Conservation (phyloP, 1,140 invertebrate species). For the Orius insidiosus region DNA sequence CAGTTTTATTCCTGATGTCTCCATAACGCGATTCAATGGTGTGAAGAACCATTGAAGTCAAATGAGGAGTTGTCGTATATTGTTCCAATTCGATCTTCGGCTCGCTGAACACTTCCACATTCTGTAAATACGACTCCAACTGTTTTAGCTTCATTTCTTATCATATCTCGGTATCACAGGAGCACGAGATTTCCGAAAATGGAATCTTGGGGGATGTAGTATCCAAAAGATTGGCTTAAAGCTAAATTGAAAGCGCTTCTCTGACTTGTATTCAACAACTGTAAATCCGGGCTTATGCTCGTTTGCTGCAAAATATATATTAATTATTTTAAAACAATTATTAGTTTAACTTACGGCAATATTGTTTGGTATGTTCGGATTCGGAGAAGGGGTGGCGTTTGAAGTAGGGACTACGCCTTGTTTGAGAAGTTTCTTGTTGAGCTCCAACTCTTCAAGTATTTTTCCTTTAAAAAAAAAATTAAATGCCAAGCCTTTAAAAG, state of each 20-base stretch:
- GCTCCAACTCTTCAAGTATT: conserved; percentile 78
- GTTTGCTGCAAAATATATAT: conserved; percentile 2
- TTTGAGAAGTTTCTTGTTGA: conserved; percentile 76
- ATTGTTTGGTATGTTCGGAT: conserved; percentile 27
- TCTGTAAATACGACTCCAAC: conserved; percentile 63
- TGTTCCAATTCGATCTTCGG: conserved; percentile 87
- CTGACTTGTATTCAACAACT: conserved; percentile 21
- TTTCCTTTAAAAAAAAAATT: conserved; percentile 68
- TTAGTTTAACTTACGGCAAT: conserved; percentile 11
- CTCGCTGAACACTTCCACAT: conserved; percentile 62
- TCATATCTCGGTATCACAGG: conserved; percentile 79
- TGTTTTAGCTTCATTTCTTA: conserved; percentile 51
- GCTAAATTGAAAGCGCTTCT: conserved; percentile 70
- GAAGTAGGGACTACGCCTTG: conserved; percentile 47
- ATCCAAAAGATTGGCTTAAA: conserved; percentile 75
- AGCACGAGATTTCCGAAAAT: conserved; percentile 91
- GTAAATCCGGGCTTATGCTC: conserved; percentile 1
- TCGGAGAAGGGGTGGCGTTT: conserved; percentile 29
- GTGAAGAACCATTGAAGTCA: conserved; percentile 73
- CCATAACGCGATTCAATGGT: conserved; percentile 54
- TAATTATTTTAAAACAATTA: conserved; percentile 4
- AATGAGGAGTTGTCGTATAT: conserved; percentile 81
- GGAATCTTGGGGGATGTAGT: conserved; percentile 87
- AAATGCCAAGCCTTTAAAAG: conserved; percentile 37
- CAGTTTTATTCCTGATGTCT: conserved; percentile 46